Percentiles rank a stretch among this genome's conserved stretches.
These are phyloP conservation scores for Sula dactylatra DNA, from an alignment of 2,113 vertebrate genomes.

Conservation along the genomic window DNA sequence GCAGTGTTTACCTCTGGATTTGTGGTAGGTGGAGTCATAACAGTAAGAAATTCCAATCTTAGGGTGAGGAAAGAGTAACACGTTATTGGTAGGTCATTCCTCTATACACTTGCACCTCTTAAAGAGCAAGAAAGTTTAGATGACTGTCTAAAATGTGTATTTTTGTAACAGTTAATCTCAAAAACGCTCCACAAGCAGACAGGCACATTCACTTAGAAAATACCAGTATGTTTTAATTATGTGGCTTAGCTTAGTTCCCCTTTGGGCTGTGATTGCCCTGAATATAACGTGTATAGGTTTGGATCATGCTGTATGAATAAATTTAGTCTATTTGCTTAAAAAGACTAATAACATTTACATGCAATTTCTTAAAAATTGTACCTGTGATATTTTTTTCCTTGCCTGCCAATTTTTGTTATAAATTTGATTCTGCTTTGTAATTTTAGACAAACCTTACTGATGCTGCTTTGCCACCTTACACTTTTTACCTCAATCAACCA, in stretches of 20 bases:
- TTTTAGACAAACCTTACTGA: constrained; percentile 74
- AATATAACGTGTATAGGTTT: background rate
- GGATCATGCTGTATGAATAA: background rate
- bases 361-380: background rate
- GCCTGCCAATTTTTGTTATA: background rate
- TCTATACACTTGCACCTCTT: background rate
- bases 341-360: background rate
- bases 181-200: background rate
- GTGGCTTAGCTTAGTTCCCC: background rate
- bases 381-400: background rate
- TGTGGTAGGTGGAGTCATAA: background rate
- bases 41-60: background rate
- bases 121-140: background rate
- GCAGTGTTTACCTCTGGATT: background rate
- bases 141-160: background rate
- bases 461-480: constrained; percentile 57
- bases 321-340: background rate
- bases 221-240: background rate
- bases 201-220: background rate
- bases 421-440: background rate
- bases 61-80: background rate
- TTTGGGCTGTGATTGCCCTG: background rate
- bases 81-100: background rate
- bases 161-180: background rate
- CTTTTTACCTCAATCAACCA: constrained; percentile 81